These are phyloP conservation scores for Desoria tigrina DNA, from an alignment of 2,888 invertebrate genomes.

Conservation along the genomic window DNA sequence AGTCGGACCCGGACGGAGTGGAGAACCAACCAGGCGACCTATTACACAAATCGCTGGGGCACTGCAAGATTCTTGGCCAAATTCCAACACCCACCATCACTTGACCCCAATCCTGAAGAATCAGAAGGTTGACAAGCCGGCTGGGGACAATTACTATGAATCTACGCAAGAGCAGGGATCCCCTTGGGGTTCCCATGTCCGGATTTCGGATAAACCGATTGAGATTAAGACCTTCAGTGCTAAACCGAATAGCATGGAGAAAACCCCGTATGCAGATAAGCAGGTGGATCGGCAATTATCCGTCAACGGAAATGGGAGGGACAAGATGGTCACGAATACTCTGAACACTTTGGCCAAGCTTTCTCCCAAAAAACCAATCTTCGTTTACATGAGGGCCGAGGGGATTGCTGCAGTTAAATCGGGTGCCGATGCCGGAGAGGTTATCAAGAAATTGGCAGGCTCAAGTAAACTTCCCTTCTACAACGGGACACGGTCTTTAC, in stretches of 20 bases:
- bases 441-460: constrained; percentile 53
- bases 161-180: constrained; percentile 23
- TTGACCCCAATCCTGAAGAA: constrained; percentile 38
- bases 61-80: constrained; percentile 52
- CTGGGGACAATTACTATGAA: constrained; percentile 4
- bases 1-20: constrained; percentile 8
- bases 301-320: constrained; percentile 17
- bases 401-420: constrained; percentile 45
- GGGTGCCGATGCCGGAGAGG: constrained; percentile 52
- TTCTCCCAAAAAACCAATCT: constrained; percentile 52
- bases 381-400: constrained; percentile 51
- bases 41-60: constrained; percentile 52
- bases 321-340: constrained; percentile 42
- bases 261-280: constrained; percentile 4
- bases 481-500: constrained; percentile 47
- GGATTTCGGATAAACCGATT: constrained; percentile 36
- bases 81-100: constrained; percentile 52
- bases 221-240: constrained; percentile 20
- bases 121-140: neutral
- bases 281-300: constrained; percentile 29
- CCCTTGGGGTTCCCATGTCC: constrained; percentile 28
- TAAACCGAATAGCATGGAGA: neutral
- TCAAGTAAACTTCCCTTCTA: constrained; percentile 53
- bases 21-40: constrained; percentile 42
- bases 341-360: constrained; percentile 49